Evolutionary conservation across 2,797 vertebrate species (phyloP).

Genomic region (Fistularia commersonii): DNA sequence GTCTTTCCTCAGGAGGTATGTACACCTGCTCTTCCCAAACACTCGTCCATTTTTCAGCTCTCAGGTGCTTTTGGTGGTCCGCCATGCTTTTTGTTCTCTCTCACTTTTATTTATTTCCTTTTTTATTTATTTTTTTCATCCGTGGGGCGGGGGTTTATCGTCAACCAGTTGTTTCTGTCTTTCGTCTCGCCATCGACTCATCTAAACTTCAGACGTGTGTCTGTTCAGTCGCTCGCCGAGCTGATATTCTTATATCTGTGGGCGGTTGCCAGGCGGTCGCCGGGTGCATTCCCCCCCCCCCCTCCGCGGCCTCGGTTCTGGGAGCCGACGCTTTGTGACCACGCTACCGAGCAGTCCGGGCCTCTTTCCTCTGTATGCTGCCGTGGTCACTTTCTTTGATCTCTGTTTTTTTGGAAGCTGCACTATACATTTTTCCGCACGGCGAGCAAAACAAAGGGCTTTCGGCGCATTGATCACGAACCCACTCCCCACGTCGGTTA

Average conservation of each 20-base stretch:
- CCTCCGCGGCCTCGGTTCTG: conserved; percentile 20
- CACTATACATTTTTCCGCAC: conserved; percentile 63
- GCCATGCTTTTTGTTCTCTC: conserved; percentile 70
- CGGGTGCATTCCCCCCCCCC: conserved; percentile 41
- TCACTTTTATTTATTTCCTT: not conserved
- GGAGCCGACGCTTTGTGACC: conserved; percentile 58
- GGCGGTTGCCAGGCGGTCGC: conserved; percentile 45
- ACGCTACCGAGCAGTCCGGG: conserved; percentile 37
- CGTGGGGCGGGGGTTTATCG: conserved; percentile 52
- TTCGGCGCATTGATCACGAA: conserved; percentile 25
- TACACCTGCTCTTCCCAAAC: conserved; percentile 81
- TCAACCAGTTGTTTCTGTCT: conserved; percentile 45
- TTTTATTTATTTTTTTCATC: conserved; percentile 12
- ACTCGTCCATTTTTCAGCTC: conserved; percentile 80
- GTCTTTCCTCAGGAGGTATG: conserved; percentile 99
- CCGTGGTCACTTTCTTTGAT: conserved; percentile 65
- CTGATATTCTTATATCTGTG: conserved; percentile 57
- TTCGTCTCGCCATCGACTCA: conserved; percentile 73
- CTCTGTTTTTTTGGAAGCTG: conserved; percentile 68
- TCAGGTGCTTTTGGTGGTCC: conserved; percentile 82
- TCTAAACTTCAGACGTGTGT: conserved; percentile 59
- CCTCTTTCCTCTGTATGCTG: conserved; percentile 60
- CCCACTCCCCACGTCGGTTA: conserved; percentile 27
- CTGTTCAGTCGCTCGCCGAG: conserved; percentile 61
- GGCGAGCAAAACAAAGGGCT: conserved; percentile 36